phyloP scores from a whole-genome alignment of 53 echinoderm and acorn worm genomes.

The Apostichopus leukothele region DNA sequence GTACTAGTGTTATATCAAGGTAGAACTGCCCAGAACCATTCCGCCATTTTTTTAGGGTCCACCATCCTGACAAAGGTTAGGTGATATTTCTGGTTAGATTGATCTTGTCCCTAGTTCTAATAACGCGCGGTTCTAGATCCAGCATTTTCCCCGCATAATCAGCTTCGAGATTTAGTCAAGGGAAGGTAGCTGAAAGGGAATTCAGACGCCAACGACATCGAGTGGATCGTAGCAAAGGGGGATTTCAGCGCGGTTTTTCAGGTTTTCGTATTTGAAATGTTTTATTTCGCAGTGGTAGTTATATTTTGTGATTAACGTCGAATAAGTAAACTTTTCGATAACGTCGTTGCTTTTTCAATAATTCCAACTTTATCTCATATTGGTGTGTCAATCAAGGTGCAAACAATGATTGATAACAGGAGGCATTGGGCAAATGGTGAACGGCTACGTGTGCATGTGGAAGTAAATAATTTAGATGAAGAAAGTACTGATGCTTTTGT shows the following conservation, averaged over 20 bases:
- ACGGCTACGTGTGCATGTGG: not conserved
- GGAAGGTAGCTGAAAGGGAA: not conserved
- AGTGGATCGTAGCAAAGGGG: not conserved
- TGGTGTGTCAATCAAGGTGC: conserved; percentile 1
- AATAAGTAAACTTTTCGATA: not conserved
- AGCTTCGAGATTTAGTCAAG: conserved; percentile 21
- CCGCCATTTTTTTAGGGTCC: conserved; percentile 49
- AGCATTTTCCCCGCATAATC: conserved; percentile 38
- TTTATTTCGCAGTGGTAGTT: not conserved
- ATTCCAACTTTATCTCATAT: not conserved
- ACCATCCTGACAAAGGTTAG: conserved; percentile 46
- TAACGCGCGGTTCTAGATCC: conserved; percentile 33
- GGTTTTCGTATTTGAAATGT: conserved; percentile 9
- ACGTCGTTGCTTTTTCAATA: not conserved
- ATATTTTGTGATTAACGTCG: conserved; percentile 2
- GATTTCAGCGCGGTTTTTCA: conserved; percentile 33
- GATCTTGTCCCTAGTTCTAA: conserved; percentile 39
- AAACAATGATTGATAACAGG: not conserved
- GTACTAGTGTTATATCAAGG: not conserved
- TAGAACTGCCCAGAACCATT: conserved; percentile 37
- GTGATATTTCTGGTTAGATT: conserved; percentile 18
- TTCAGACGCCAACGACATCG: not conserved
- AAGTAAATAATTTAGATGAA: not conserved
- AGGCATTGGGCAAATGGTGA: not conserved
- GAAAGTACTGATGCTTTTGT: not conserved